Conservation (phyloP, 2,797 vertebrate species). For the Pristis pectinata region DNA sequence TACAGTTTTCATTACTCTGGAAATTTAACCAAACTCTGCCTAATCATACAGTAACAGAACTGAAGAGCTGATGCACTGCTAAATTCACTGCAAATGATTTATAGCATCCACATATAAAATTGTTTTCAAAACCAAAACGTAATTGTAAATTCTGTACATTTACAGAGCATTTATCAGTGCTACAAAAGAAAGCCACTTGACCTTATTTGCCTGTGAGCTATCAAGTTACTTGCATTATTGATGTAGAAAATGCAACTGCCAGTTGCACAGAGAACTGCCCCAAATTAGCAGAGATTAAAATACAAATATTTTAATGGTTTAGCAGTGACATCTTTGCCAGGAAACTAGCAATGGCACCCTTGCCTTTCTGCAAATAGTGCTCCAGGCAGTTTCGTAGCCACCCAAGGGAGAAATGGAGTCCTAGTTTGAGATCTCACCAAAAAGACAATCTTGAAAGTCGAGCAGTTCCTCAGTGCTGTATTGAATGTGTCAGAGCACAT, state of each 20-base stretch:
- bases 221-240: neutral
- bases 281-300: neutral
- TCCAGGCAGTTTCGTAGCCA: neutral
- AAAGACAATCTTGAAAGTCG: neutral
- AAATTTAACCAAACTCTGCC: neutral
- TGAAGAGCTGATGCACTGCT: neutral
- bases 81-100: too few species aligned
- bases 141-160: neutral
- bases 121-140: neutral
- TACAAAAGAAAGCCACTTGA: neutral
- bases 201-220: neutral
- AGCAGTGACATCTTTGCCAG: neutral
- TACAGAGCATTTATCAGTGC: neutral
- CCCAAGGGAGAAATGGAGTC: neutral
- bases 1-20: slow-evolving; percentile 38
- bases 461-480: neutral
- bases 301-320: neutral
- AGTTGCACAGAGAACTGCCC: neutral
- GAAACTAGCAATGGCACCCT: neutral
- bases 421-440: neutral
- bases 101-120: neutral
- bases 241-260: neutral
- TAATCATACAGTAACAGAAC: too few species aligned
- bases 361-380: neutral
- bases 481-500: neutral